phyloP scores from a whole-genome alignment of 2,888 invertebrate species.

The Xylota segnis region DNA sequence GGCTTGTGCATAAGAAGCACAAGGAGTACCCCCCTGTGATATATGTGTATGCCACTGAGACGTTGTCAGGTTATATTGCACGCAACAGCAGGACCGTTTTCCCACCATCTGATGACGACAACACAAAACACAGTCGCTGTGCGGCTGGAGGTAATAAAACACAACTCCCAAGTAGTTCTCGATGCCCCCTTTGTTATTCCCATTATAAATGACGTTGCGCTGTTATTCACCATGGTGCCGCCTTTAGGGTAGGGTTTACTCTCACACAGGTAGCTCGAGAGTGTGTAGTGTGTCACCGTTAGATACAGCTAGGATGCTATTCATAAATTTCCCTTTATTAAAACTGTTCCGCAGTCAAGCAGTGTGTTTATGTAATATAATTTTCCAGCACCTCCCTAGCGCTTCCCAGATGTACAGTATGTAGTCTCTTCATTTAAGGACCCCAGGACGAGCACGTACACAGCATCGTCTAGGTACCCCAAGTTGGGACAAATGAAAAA shows the following conservation, averaged over 20 bases:
- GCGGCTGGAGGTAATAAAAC: conserved; percentile 52
- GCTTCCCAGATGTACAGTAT: neutral
- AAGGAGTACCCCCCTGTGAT: conserved; percentile 22
- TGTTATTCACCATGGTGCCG: conserved; percentile 24
- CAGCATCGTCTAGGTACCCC: conserved; percentile 32
- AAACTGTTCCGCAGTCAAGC: conserved; percentile 66
- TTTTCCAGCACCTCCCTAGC: conserved; percentile 22
- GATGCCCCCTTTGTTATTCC: conserved; percentile 28
- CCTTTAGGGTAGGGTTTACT: conserved; percentile 18
- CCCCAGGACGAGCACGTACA: neutral
- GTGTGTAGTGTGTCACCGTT: conserved; percentile 37
- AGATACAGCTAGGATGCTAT: conserved; percentile 54
- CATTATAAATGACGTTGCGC: conserved; percentile 49
- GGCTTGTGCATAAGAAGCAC: conserved; percentile 1
- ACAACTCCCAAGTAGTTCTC: conserved; percentile 54
- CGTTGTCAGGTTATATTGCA: conserved; percentile 43
- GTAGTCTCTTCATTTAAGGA: conserved; percentile 38
- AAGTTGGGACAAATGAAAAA: conserved; percentile 18
- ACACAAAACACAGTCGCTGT: conserved; percentile 5
- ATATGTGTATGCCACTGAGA: conserved; percentile 53
- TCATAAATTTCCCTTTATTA: conserved; percentile 74
- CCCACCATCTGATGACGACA: conserved; percentile 41
- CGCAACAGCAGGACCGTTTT: conserved; percentile 53
- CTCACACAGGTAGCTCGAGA: conserved; percentile 27
- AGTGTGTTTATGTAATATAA: conserved; percentile 69